Conservation (phyloP, 2,888 invertebrate species). For the Thera obeliscata region DNA sequence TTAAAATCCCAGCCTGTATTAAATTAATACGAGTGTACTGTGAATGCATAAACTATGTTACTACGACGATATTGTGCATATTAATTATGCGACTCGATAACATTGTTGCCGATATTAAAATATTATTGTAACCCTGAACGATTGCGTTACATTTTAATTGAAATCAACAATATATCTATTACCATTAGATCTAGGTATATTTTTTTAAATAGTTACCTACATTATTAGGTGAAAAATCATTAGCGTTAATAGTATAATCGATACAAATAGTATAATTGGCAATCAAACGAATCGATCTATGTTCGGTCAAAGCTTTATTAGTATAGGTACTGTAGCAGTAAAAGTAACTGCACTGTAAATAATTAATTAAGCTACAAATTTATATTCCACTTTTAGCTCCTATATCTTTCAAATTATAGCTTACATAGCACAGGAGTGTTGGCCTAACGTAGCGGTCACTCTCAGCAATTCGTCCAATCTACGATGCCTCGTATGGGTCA, state of each 20-base stretch:
- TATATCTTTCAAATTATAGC: background rate
- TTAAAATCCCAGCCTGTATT: background rate
- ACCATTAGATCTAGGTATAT: too few relatives aligned
- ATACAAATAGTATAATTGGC: too few relatives aligned
- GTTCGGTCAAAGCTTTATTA: too few relatives aligned
- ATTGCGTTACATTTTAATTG: constrained; percentile 16
- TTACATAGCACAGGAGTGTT: constrained; percentile 5
- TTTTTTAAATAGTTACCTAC: background rate
- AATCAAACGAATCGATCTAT: too few relatives aligned
- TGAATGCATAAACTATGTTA: background rate
- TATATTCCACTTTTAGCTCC: too few relatives aligned
- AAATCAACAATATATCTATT: background rate
- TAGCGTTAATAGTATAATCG: too few relatives aligned
- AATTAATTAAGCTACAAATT: too few relatives aligned
- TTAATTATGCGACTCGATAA: constrained; percentile 11
- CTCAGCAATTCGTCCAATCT: constrained; percentile 26
- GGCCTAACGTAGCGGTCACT: constrained; percentile 29
- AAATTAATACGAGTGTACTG: background rate
- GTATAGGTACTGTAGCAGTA: too few relatives aligned
- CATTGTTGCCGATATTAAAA: constrained; percentile 11
- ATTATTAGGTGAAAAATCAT: background rate
- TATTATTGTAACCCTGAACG: constrained; percentile 7
- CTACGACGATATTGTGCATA: background rate
- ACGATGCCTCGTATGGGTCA: constrained; percentile 13
- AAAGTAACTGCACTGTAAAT: too few relatives aligned